Evolutionary conservation across 1,140 invertebrate genomes (phyloP).

Genomic region (Drosophila kanapiae): DNA sequence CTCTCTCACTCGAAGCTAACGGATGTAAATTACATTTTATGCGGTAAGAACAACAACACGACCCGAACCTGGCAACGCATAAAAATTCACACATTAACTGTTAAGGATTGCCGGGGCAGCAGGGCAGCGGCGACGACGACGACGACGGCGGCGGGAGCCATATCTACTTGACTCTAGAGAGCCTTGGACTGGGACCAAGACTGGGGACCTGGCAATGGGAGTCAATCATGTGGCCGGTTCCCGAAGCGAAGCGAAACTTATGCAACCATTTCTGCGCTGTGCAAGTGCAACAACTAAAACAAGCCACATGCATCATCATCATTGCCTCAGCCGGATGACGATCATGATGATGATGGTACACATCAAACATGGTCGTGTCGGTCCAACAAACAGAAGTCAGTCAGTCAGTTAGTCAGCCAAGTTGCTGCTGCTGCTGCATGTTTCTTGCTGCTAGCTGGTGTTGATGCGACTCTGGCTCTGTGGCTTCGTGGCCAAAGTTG

Average conservation of each 20-base stretch:
- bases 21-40: conserved; percentile 84
- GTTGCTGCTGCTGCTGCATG: conserved; percentile 53
- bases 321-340: conserved; percentile 19
- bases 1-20: conserved; percentile 64
- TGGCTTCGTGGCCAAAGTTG: conserved; percentile 64
- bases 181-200: conserved; percentile 36
- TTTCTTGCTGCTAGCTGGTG: conserved; percentile 56
- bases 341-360: conserved; percentile 69
- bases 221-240: conserved; percentile 74
- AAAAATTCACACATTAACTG: conserved; percentile 84
- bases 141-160: conserved; percentile 13
- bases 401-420: conserved; percentile 74
- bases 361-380: conserved; percentile 83
- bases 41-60: conserved; percentile 75
- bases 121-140: neutral
- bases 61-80: conserved; percentile 78
- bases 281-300: conserved; percentile 82
- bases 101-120: conserved; percentile 63
- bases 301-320: conserved; percentile 63
- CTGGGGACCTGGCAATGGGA: conserved; percentile 62
- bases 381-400: conserved; percentile 84
- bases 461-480: conserved; percentile 50
- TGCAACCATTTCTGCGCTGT: conserved; percentile 75
- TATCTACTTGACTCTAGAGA: conserved; percentile 27
- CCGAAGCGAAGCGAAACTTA: conserved; percentile 61